Evolutionary conservation across 2,113 vertebrate genomes (phyloP).

Genomic region (Cyanistes caeruleus): DNA sequence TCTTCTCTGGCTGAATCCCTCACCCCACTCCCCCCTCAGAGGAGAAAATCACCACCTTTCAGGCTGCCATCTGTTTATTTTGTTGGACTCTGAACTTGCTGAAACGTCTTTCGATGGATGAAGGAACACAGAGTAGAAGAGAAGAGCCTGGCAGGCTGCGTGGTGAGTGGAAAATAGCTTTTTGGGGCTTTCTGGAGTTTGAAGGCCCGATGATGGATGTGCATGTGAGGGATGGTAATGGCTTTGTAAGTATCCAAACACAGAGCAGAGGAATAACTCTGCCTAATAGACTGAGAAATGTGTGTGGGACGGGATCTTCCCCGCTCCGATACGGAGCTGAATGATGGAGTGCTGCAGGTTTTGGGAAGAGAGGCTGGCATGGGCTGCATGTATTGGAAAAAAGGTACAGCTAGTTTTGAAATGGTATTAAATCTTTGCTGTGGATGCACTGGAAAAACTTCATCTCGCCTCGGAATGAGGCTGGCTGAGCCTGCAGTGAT

Average conservation of each 20-base stretch:
- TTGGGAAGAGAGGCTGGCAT: background rate
- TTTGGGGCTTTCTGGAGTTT: conserved; percentile 33
- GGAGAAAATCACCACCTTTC: conserved; percentile 9
- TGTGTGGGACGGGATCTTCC: background rate
- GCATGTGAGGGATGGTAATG: conserved; percentile 46
- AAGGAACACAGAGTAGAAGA: conserved; percentile 52
- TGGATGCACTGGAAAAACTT: background rate
- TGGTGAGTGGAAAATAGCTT: conserved; percentile 60
- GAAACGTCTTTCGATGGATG: conserved; percentile 44
- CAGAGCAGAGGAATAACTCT: conserved; percentile 35
- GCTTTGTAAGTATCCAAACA: conserved; percentile 39
- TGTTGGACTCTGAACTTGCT: background rate
- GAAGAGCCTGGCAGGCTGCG: conserved; percentile 65
- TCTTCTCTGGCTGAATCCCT: background rate
- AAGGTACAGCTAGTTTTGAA: background rate
- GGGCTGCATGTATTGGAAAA: background rate
- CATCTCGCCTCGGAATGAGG: background rate
- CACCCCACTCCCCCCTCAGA: background rate
- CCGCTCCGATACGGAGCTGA: background rate
- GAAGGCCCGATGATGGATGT: conserved; percentile 55
- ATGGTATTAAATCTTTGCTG: background rate
- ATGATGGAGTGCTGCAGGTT: background rate
- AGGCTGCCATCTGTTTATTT: conserved; percentile 52
- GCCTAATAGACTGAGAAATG: conserved; percentile 30
- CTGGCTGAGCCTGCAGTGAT: background rate